Evolutionary conservation across 2,888 invertebrate genomes (phyloP), one percentile per base, ranked within the genome.

Genomic region (Lucinisca nassula): DNA sequence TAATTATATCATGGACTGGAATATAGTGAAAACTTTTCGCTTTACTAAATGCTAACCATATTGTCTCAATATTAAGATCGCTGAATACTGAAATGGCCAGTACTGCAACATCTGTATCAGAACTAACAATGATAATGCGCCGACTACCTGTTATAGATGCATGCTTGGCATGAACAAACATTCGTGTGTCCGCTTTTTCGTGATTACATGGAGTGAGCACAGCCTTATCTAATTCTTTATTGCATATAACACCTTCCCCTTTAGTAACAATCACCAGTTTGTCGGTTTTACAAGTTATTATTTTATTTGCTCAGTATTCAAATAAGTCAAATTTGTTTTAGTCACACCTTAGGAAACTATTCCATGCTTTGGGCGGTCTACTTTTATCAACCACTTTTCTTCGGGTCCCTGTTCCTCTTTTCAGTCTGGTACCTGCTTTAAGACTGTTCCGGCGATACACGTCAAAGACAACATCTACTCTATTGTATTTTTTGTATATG

Each of bases 261-360:
- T n/a, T n/a, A n/a, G n/a, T n/a, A n/a, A n/a, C n/a, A n/a, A n/a
- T n/a, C n/a, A n/a, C n/a, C n/a, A n/a, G n/a, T n/a, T n/a, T n/a
- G n/a, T n/a, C n/a, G n/a, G n/a, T n/a, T n/a, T n/a, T n/a, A n/a
- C n/a, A n/a, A n/a, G n/a, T n/a, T n/a, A n/a, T n/a, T n/a, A n/a
- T n/a, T n/a, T n/a, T n/a, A n/a, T n/a, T n/a, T n/a, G n/a, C n/a
- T n/a, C n/a, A n/a, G n/a, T n/a, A n/a, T n/a, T n/a, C n/a, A n/a
- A n/a, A n/a, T n/a, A n/a, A n/a, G n/a, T n/a, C n/a, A n/a, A 49
- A 58, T 58, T 77, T 77, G 38, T 77, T 77, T 37, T 77, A 17
- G 17, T 77, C 61, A 35, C 61, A 58, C n/a, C 79, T 38, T 38
- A 70, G 45, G 35, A 70, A 79, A 21, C 1, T 79, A 27, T 32